phyloP scores from a whole-genome alignment of 2,113 vertebrate genomes.

The Connochaetes taurinus region DNA sequence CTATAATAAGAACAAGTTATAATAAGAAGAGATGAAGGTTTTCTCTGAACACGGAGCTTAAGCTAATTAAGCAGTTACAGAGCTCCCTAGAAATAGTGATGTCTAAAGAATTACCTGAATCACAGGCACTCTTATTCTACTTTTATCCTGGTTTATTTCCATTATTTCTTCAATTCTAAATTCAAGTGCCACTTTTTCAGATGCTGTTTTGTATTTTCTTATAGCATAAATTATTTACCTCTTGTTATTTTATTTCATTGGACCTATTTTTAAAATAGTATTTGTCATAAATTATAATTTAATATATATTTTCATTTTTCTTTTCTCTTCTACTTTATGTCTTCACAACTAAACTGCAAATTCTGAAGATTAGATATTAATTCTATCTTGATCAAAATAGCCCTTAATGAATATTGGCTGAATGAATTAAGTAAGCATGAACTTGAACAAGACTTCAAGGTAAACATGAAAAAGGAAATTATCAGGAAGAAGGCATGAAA shows the following conservation, averaged over 20 bases:
- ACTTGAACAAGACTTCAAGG: background rate
- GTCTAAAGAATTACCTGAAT: constrained; percentile 1
- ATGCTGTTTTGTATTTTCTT: background rate
- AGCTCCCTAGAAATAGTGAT: background rate
- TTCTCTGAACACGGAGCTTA: background rate
- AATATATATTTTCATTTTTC: background rate
- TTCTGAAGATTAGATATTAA: background rate
- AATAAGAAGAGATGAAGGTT: constrained; percentile 21
- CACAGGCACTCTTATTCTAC: background rate
- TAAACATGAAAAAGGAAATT: background rate
- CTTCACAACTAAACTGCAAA: background rate
- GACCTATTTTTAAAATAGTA: background rate
- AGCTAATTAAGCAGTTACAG: background rate
- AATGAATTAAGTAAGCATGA: background rate
- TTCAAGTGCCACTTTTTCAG: background rate
- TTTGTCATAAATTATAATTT: background rate
- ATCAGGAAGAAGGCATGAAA: background rate
- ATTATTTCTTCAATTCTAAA: background rate
- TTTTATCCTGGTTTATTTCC: background rate
- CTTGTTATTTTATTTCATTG: background rate
- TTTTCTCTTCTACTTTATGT: background rate
- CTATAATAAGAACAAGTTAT: background rate
- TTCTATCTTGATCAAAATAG: background rate
- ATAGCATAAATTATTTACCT: background rate
- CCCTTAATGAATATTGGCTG: background rate